Base-by-base conservation (phyloP, 2,797 vertebrate genomes). In the Amniataba percoides region DNA sequence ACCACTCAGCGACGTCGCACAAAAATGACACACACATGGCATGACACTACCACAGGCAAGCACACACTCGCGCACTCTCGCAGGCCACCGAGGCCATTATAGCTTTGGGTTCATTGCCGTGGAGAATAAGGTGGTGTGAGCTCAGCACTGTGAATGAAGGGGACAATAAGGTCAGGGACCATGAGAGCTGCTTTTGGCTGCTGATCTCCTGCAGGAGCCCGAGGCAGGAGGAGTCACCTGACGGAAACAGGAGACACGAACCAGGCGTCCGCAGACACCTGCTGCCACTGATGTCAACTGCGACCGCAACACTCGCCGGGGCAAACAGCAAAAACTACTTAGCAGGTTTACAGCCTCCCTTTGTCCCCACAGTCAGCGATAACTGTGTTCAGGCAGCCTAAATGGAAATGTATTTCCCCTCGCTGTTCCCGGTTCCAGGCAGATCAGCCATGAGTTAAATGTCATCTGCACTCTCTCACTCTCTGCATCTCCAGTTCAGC, bases 271-370 rank as follows among this genome's bases (percentile, higher is more conserved):
- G 25, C n/a, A 82, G 86, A 90, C 87, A 89, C 82, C 90, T 84
- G 82, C 88, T 79, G 75, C 87, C 85, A 74, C 69, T 55, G 65
- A 81, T 77, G 83, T 87, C 80, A 77, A 57, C 70, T 49, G 40
- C 13, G 57, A 77, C 76, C 73, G 77, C 77, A 82, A 66, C 67
- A 51, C 79, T 84, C 82, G 23, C 66, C 19, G 25, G 68, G 78
- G 81, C 74, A 72, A 92, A 91, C 88, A 87, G 86, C 81, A 77
- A 91, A 89, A 91, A 77, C 75, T 88, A 93, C 89, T 91, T 88
- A 87, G 84, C 71, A 58, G 82, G 68, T 89, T 84, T 73, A 70
- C 71, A 81, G 80, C 81, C 57, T 80, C 69, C 62, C 80, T 77
- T 80, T 81, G 81, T 81, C 72, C 82, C 80, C 63, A 76, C 73